Evolutionary conservation across 2,113 vertebrate genomes (phyloP).

Genomic region (Cynopterus brachyotis): DNA sequence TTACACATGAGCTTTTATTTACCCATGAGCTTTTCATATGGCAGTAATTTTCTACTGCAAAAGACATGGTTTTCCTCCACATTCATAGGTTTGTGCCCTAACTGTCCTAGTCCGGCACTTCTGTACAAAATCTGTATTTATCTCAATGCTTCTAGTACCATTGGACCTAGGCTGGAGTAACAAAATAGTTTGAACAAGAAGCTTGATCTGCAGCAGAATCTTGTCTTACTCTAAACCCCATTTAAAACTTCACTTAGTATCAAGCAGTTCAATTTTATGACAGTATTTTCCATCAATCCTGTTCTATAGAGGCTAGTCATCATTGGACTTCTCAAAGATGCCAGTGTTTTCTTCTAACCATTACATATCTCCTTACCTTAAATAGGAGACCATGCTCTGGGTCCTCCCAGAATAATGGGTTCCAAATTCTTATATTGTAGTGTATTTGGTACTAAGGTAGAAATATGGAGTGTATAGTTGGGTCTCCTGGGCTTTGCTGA

Average conservation of each 20-base stretch:
- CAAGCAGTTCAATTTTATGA: not conserved
- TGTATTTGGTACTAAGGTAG: not conserved
- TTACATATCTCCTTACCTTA: not conserved
- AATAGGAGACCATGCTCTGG: not conserved
- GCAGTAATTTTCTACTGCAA: not conserved
- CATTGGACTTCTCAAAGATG: not conserved
- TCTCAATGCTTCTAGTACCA: not conserved
- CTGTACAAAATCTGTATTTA: not conserved
- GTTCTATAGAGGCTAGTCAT: not conserved
- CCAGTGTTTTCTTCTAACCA: not conserved
- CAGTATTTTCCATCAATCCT: not conserved
- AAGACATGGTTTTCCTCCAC: not conserved
- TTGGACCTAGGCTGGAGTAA: not conserved
- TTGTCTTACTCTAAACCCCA: not conserved
- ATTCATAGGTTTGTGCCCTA: not conserved
- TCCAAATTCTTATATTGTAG: not conserved
- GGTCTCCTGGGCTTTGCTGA: not conserved
- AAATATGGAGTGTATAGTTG: not conserved
- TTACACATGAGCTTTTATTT: not conserved
- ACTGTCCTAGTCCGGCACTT: not conserved
- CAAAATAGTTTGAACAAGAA: not conserved
- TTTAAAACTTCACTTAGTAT: not conserved
- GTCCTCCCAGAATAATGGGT: not conserved
- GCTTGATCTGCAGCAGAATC: not conserved
- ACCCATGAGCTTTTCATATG: not conserved